These are phyloP conservation scores for Heliocidaris tuberculata DNA, from an alignment of 35 echinoderm and acorn worm genomes.

Conservation along the genomic window DNA sequence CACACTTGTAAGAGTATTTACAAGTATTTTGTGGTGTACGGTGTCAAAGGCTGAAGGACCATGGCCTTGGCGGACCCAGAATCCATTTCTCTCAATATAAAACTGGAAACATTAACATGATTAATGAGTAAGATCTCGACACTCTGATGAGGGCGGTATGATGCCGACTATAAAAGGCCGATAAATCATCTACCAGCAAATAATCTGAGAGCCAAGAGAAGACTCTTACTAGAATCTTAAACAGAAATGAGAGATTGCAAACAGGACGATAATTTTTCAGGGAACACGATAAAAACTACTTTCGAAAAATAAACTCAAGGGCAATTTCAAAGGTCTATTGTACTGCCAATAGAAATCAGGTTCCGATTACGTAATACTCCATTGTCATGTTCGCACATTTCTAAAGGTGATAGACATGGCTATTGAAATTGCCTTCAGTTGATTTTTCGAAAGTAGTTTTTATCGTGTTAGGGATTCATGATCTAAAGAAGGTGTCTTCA, in stretches of 20 bases:
- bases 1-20: not conserved
- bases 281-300: no score
- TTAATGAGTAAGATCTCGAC: not conserved
- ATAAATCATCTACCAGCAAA: not conserved
- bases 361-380: no score
- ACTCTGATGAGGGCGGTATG: not conserved
- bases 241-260: not conserved
- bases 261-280: conserved; percentile 9
- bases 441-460: no score
- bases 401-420: no score
- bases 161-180: not conserved
- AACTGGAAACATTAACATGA: not conserved
- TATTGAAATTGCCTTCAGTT: no score
- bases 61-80: not conserved
- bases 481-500: no score
- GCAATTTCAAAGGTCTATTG: no score
- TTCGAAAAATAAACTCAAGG: no score
- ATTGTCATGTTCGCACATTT: no score
- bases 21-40: conserved; percentile 7
- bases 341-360: no score
- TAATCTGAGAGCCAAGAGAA: not conserved
- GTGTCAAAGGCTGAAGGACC: not conserved
- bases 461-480: not conserved
- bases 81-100: not conserved
- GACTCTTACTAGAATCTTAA: not conserved